These are phyloP conservation scores for Micoletzkya japonica DNA, from an alignment of 2,888 invertebrate species.

Conservation along the genomic window DNA sequence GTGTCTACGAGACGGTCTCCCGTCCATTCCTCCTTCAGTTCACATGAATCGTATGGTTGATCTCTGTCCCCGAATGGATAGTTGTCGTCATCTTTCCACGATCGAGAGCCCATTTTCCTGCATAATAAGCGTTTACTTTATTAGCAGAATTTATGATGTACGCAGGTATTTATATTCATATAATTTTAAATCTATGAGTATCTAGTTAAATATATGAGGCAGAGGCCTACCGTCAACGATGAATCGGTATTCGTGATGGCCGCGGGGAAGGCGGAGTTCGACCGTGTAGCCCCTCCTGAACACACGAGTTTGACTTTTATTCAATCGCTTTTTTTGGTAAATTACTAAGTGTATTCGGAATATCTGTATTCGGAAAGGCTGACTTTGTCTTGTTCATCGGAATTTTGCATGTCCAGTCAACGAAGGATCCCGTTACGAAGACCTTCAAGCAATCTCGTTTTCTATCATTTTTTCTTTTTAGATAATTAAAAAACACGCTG, in stretches of 20 bases:
- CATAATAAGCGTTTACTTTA: no score
- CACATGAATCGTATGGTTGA: conserved; percentile 11
- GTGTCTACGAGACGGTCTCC: no score
- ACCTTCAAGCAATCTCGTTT: conserved; percentile 15
- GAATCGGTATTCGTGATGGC: conserved; percentile 29
- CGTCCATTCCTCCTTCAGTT: neutral
- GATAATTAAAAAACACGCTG: neutral
- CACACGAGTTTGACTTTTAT: neutral
- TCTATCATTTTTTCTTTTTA: neutral
- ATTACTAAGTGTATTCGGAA: neutral
- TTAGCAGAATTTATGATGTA: neutral
- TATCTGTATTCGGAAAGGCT: neutral
- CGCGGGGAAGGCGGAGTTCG: conserved; percentile 20
- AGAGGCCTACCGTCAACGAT: conserved; percentile 18
- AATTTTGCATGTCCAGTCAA: conserved; percentile 29
- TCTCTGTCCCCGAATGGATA: neutral
- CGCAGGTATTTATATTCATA: neutral
- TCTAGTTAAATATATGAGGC: no score
- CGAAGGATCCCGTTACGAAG: conserved; percentile 28
- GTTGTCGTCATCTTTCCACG: conserved; percentile 8
- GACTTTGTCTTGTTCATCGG: conserved; percentile 19
- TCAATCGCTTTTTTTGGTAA: neutral
- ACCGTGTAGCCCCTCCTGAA: conserved; percentile 25
- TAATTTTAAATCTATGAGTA: neutral
- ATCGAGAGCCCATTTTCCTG: conserved; percentile 24